Conservation (phyloP, 2,113 vertebrate species). For the Himantopus leucocephalus region DNA sequence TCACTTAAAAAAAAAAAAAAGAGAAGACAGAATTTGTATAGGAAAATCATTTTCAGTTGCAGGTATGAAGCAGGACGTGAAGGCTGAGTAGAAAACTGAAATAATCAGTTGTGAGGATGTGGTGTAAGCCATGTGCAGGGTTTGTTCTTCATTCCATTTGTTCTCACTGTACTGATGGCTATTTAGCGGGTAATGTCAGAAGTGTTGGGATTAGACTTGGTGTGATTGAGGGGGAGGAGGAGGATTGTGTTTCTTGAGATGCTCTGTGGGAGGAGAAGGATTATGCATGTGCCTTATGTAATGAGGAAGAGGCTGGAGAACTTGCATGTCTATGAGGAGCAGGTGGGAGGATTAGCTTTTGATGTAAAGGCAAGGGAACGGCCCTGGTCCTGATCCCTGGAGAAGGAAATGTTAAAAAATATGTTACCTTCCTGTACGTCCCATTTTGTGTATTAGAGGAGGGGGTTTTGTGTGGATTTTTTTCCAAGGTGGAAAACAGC, state of each 20-base stretch:
- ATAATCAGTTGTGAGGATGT: not conserved
- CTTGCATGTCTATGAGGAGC: not conserved
- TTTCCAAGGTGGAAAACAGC: not conserved
- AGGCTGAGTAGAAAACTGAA: not conserved
- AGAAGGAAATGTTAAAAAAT: not conserved
- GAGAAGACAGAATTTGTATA: not conserved
- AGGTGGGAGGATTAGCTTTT: constrained; percentile 52
- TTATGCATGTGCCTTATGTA: constrained; percentile 63
- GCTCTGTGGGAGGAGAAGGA: constrained; percentile 63
- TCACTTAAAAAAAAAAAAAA: not conserved
- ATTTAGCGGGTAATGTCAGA: constrained; percentile 35
- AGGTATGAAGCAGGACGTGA: not conserved
- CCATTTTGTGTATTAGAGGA: not conserved
- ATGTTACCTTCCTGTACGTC: not conserved
- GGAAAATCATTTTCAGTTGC: not conserved
- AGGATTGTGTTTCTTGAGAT: constrained; percentile 63
- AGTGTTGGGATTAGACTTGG: constrained; percentile 55
- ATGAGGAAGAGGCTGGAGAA: constrained; percentile 55
- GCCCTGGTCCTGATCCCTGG: not conserved
- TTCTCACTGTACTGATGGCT: constrained; percentile 14
- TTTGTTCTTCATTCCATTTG: not conserved
- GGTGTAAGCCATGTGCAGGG: not conserved
- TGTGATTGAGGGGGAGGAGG: constrained; percentile 52
- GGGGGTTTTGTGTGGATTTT: not conserved
- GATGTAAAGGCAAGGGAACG: not conserved